These are phyloP conservation scores for Caenorhabditis sulstoni DNA, from an alignment of 2,888 invertebrate genomes.

Conservation along the genomic window DNA sequence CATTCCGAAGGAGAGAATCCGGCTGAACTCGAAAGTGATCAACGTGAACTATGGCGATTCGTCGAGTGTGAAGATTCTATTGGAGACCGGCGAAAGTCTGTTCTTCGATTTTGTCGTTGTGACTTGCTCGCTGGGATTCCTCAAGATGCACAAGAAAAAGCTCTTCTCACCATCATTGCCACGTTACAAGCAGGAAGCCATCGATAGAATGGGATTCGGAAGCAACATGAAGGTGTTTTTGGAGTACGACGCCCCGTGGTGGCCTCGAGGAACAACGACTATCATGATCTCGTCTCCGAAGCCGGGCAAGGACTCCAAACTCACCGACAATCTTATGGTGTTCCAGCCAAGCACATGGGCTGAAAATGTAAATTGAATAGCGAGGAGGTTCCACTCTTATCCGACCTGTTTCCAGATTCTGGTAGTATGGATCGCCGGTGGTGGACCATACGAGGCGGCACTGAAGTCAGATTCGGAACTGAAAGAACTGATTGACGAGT, in stretches of 20 bases:
- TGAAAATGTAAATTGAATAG: slow-evolving; percentile 46
- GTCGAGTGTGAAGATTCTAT: slow-evolving; percentile 7
- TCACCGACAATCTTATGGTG: slow-evolving; percentile 63
- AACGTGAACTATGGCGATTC: slow-evolving; percentile 45
- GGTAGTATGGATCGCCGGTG: slow-evolving; percentile 69
- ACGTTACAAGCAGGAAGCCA: slow-evolving; percentile 60
- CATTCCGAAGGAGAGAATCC: slow-evolving; percentile 58
- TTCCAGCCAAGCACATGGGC: slow-evolving; percentile 69
- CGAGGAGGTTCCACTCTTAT: background rate
- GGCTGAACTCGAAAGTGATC: slow-evolving; percentile 62
- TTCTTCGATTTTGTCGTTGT: slow-evolving; percentile 71
- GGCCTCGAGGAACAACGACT: slow-evolving; percentile 57
- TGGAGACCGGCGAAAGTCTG: slow-evolving; percentile 13
- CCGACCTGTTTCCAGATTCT: slow-evolving; percentile 52
- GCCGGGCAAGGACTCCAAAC: slow-evolving; percentile 16
- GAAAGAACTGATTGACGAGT: slow-evolving; percentile 5
- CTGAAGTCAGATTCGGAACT: slow-evolving; percentile 21
- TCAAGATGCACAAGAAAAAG: slow-evolving; percentile 60
- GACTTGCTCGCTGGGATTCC: slow-evolving; percentile 71
- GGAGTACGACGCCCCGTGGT: slow-evolving; percentile 70
- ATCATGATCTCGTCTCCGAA: slow-evolving; percentile 42
- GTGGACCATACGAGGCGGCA: slow-evolving; percentile 23
- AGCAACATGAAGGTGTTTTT: slow-evolving; percentile 71
- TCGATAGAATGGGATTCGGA: slow-evolving; percentile 71
- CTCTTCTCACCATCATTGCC: slow-evolving; percentile 70